A percentile compares a stretch with the other conserved stretches of the same genome.
Conservation (phyloP, 2,888 invertebrate species). For the Plebejus melissa region DNA sequence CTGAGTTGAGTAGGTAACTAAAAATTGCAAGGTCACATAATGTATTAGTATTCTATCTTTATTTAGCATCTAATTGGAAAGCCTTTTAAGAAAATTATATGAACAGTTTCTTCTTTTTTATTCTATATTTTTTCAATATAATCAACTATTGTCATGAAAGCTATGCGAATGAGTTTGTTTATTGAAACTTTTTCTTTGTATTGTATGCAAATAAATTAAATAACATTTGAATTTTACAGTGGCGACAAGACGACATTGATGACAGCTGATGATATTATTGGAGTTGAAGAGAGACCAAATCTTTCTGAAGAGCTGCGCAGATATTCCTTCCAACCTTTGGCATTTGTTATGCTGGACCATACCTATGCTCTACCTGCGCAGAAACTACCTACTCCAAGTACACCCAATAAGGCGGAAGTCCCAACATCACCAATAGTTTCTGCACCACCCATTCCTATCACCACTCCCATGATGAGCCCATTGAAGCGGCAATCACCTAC, state of each 20-base stretch:
- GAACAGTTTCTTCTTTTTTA: background rate
- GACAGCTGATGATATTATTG: conserved; percentile 73
- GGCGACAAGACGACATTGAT: conserved; percentile 70
- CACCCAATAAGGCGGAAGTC: conserved; percentile 41
- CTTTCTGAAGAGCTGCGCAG: conserved; percentile 67
- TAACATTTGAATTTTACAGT: conserved; percentile 49
- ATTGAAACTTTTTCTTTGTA: background rate
- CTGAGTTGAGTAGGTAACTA: background rate
- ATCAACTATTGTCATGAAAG: background rate
- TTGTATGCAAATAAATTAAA: conserved; percentile 4
- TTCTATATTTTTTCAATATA: background rate
- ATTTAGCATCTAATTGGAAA: background rate
- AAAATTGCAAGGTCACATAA: background rate
- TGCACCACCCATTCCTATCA: conserved; percentile 48
- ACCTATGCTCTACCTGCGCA: conserved; percentile 73
- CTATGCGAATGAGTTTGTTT: conserved; percentile 1
- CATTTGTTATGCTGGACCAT: conserved; percentile 72
- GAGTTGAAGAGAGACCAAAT: conserved; percentile 73
- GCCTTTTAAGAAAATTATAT: background rate
- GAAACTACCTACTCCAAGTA: conserved; percentile 51
- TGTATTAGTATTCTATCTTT: background rate
- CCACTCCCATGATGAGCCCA: conserved; percentile 58
- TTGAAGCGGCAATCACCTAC: conserved; percentile 57
- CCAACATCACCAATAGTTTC: conserved; percentile 50
- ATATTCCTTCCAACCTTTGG: conserved; percentile 69